phyloP scores from a whole-genome alignment of 2,113 vertebrate species.

The Ophiodon elongatus region DNA sequence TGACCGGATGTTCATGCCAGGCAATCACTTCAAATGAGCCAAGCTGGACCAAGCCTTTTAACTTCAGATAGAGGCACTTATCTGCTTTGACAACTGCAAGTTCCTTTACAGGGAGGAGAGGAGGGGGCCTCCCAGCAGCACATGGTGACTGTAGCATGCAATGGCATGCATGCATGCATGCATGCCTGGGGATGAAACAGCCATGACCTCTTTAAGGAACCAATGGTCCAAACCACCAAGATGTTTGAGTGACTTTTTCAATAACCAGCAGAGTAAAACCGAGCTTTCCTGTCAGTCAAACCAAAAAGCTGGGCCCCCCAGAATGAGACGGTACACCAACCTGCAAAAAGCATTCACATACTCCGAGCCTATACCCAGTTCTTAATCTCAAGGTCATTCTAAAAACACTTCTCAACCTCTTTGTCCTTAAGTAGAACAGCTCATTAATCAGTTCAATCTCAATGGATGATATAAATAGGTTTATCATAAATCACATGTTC shows the following conservation, averaged over 20 bases:
- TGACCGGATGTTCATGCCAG: slow-evolving; percentile 43
- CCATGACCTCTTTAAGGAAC: slow-evolving; percentile 60
- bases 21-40: slow-evolving; percentile 25
- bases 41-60: slow-evolving; percentile 38
- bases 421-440: slow-evolving; percentile 65
- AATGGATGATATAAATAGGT: slow-evolving; percentile 70
- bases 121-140: slow-evolving; percentile 57
- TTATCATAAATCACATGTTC: slow-evolving; percentile 59
- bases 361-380: slow-evolving; percentile 13
- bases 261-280: slow-evolving; percentile 19
- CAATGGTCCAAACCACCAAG: slow-evolving; percentile 34
- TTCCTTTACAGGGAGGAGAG: slow-evolving; percentile 30
- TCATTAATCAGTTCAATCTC: slow-evolving; percentile 74
- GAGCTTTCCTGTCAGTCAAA: slow-evolving; percentile 2
- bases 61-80: slow-evolving; percentile 58
- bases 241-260: slow-evolving; percentile 22
- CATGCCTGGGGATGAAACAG: slow-evolving; percentile 63
- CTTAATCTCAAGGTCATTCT: slow-evolving; percentile 70
- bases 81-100: slow-evolving; percentile 71
- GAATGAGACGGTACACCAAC: not conserved
- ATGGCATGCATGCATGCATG: slow-evolving; percentile 65
- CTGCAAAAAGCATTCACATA: slow-evolving; percentile 15
- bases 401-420: slow-evolving; percentile 62
- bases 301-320: not conserved
- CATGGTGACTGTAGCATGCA: slow-evolving; percentile 68